A percentile compares a stretch with the other conserved stretches of the same genome.
phyloP scores from a whole-genome alignment of 2,797 vertebrate genomes.

The Manis crassicaudata region DNA sequence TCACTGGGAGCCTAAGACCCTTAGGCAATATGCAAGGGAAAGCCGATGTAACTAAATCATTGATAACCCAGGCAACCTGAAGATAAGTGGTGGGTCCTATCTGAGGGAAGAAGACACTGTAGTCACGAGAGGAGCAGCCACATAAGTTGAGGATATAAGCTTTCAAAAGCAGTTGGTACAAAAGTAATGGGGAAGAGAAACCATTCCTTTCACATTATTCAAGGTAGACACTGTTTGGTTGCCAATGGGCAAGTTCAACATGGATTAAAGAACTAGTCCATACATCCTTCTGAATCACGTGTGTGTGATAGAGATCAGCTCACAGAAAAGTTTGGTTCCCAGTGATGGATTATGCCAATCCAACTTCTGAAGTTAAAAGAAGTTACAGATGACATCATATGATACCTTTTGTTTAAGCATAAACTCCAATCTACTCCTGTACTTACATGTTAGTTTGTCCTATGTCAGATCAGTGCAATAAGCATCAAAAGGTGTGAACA shows the following conservation, averaged over 20 bases:
- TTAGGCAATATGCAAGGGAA: not conserved
- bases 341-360: not conserved
- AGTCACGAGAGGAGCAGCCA: not conserved
- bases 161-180: not conserved
- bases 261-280: not conserved
- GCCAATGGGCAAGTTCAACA: not conserved
- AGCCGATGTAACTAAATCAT: not conserved
- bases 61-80: not conserved
- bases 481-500: not conserved
- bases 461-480: not conserved
- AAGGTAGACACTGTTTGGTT: not conserved
- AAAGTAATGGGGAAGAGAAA: not conserved
- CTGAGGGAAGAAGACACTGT: not conserved
- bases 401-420: not conserved
- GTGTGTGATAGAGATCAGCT: not conserved
- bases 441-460: not conserved
- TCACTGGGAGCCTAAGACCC: too few species aligned
- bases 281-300: not conserved
- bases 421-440: not conserved
- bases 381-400: not conserved
- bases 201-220: not conserved
- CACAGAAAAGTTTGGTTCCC: not conserved
- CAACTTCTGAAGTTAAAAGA: not conserved
- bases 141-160: not conserved
- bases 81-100: not conserved